phyloP scores from a whole-genome alignment of 2,888 invertebrate species.

The Caenorhabditis plicata region DNA sequence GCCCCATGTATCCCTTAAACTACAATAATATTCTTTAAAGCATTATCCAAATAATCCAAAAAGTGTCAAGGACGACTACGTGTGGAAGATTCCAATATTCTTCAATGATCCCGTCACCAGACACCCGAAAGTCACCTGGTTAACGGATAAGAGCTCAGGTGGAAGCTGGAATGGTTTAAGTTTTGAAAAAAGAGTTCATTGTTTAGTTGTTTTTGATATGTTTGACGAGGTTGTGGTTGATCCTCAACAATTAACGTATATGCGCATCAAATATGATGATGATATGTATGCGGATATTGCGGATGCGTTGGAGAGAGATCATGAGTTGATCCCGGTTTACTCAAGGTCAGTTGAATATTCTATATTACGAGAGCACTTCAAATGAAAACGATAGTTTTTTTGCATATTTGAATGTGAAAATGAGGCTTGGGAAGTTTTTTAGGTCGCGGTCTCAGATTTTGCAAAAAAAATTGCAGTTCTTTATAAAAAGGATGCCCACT shows the following conservation, averaged over 20 bases:
- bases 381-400: neutral
- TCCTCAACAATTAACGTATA: constrained; percentile 32
- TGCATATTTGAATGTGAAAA: no score
- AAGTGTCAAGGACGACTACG: constrained; percentile 6
- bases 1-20: neutral
- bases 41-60: constrained; percentile 6
- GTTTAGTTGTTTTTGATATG: constrained; percentile 32
- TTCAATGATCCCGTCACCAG: constrained; percentile 34
- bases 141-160: constrained; percentile 38
- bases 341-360: constrained; percentile 5
- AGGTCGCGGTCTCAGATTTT: no score
- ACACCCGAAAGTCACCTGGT: constrained; percentile 34
- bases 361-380: neutral
- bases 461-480: constrained; percentile 1
- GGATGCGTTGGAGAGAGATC: constrained; percentile 9
- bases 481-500: no score
- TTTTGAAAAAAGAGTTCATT: no score
- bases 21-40: constrained; percentile 2
- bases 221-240: constrained; percentile 35
- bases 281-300: constrained; percentile 26
- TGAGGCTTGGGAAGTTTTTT: no score
- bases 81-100: constrained; percentile 55
- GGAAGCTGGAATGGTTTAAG: no score
- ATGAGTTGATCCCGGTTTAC: constrained; percentile 13
- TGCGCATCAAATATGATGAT: constrained; percentile 27